Conservation (phyloP, 2,888 invertebrate species). For the Caenorhabditis macrosperma region DNA sequence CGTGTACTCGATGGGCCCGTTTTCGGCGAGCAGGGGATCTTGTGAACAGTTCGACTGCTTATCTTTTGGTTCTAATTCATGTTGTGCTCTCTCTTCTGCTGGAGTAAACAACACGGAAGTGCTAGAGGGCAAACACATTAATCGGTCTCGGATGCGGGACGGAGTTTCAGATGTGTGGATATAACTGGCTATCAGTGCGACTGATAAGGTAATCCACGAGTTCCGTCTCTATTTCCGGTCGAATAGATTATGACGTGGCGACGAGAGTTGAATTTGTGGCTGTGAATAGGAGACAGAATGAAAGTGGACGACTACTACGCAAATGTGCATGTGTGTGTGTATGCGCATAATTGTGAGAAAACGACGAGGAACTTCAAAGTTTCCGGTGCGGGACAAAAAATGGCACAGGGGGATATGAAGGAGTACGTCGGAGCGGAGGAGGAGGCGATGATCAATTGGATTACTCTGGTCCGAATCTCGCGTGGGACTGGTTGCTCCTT, state of each 20-base stretch:
- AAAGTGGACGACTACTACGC: constrained; percentile 2
- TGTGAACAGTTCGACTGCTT: too few relatives aligned
- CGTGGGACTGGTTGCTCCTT: constrained; percentile 1
- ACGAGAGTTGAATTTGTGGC: neutral
- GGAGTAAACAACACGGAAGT: constrained; percentile 1
- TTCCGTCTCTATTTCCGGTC: constrained; percentile 35
- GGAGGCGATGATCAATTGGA: constrained; percentile 24
- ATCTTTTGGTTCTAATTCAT: neutral
- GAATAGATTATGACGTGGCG: constrained; percentile 21
- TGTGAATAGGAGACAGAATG: constrained; percentile 7
- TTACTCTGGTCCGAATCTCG: constrained; percentile 26
- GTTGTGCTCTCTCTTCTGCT: neutral
- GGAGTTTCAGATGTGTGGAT: too few relatives aligned
- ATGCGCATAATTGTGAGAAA: constrained; percentile 46
- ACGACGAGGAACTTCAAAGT: constrained; percentile 37
- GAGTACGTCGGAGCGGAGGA: neutral
- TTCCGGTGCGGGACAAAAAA: constrained; percentile 5
- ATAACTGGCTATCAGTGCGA: too few relatives aligned
- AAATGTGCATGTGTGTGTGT: neutral
- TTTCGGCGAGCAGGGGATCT: too few relatives aligned
- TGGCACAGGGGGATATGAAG: neutral
- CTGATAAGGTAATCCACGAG: neutral
- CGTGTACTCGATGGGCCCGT: too few relatives aligned
- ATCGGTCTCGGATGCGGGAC: neutral
- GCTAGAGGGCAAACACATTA: neutral